Percentiles rank a stretch among this genome's conserved stretches.
These are phyloP conservation scores for Actenoides lindsayi DNA, from an alignment of 2,113 vertebrate genomes.

Conservation along the genomic window DNA sequence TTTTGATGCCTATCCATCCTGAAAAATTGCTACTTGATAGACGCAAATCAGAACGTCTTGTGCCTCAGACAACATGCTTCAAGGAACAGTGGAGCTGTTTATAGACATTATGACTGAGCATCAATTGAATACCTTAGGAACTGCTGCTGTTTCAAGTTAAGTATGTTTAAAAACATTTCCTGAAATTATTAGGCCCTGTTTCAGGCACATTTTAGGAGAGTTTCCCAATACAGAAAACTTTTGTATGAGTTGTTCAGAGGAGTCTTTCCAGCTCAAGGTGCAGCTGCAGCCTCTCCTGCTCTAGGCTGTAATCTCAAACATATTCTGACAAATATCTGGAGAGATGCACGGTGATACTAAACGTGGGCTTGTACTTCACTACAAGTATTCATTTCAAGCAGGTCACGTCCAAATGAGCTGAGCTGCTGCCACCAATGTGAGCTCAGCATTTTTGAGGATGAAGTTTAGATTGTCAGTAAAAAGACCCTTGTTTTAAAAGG, in stretches of 20 bases:
- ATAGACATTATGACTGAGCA: neutral
- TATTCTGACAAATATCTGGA: neutral
- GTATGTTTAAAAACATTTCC: neutral
- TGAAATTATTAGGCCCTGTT: neutral
- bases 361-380: neutral
- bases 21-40: neutral
- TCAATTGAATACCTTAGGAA: neutral
- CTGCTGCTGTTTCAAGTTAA: neutral
- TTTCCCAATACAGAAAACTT: neutral
- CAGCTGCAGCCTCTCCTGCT: conserved; percentile 21
- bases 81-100: neutral
- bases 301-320: neutral
- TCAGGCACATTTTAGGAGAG: neutral
- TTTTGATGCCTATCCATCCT: neutral
- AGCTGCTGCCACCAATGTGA: neutral
- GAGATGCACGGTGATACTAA: neutral
- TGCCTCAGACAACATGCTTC: neutral
- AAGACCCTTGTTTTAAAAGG: neutral
- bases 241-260: neutral
- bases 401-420: neutral
- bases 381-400: neutral
- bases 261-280: neutral
- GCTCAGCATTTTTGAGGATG: neutral
- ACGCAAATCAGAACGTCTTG: neutral
- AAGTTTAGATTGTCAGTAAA: neutral